Percentiles rank a stretch among this genome's conserved stretches.
These are phyloP conservation scores for Stichodactyla helianthus DNA, from an alignment of 64 coral and sea anemone genomes.

Conservation along the genomic window DNA sequence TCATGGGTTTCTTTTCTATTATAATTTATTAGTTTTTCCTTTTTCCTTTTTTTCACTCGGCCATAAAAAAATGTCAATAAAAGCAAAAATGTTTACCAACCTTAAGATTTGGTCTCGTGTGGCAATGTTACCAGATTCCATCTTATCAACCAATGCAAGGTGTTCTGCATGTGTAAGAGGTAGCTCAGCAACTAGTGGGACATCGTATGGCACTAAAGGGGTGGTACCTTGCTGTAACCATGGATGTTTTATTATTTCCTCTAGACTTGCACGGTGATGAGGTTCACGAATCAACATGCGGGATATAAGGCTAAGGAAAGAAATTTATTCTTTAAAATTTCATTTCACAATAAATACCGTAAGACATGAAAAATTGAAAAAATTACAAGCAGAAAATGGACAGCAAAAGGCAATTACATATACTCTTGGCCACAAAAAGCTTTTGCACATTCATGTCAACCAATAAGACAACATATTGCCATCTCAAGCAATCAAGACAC, in stretches of 20 bases:
- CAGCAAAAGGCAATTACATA: too few relatives aligned
- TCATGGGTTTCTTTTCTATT: too few relatives aligned
- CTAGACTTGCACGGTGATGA: slow-evolving; percentile 47
- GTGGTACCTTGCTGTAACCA: slow-evolving; percentile 83
- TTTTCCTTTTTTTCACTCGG: background rate
- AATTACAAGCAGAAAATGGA: too few relatives aligned
- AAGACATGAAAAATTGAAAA: too few relatives aligned
- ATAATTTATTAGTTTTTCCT: background rate
- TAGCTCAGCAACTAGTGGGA: slow-evolving; percentile 74
- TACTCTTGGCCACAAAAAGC: too few relatives aligned
- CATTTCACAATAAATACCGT: too few relatives aligned
- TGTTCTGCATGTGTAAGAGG: slow-evolving; percentile 84
- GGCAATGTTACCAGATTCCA: slow-evolving; percentile 84
- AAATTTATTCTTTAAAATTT: background rate
- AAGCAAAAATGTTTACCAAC: slow-evolving; percentile 17
- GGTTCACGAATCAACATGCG: slow-evolving; percentile 92
- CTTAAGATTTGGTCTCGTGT: slow-evolving; percentile 67
- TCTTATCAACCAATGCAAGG: slow-evolving; percentile 58
- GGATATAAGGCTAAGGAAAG: slow-evolving; percentile 62
- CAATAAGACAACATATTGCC: background rate
- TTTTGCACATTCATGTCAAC: too few relatives aligned
- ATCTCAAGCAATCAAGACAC: too few relatives aligned
- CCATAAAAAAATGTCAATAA: too few relatives aligned
- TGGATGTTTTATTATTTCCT: slow-evolving; percentile 77
- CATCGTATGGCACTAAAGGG: slow-evolving; percentile 66